Conservation (phyloP, 1,140 invertebrate genomes). For the Polyergus mexicanus region DNA sequence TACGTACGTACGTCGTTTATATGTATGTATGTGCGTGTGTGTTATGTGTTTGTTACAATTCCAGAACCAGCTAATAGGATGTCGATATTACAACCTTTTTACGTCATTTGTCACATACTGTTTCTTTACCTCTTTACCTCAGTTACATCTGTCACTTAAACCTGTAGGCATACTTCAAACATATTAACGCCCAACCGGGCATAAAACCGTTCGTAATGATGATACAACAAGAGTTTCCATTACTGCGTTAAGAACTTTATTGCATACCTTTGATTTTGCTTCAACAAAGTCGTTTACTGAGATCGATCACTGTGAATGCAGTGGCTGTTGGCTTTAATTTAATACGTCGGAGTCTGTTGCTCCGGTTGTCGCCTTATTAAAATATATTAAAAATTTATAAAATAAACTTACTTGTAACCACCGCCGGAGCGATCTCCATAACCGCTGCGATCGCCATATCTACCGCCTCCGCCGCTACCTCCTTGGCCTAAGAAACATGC, state of each 20-base stretch:
- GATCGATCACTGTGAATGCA: conserved; percentile 45
- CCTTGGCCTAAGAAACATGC: conserved; percentile 65
- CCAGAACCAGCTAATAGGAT: conserved; percentile 66
- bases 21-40: conserved; percentile 3
- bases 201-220: conserved; percentile 79
- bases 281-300: conserved; percentile 64
- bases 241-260: conserved; percentile 73
- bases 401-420: conserved; percentile 84
- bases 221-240: conserved; percentile 76
- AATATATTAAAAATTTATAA: conserved; percentile 52
- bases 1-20: conserved; percentile 7
- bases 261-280: conserved; percentile 77
- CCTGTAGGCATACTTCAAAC: conserved; percentile 87
- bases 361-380: conserved; percentile 69
- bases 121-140: conserved; percentile 82
- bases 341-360: conserved; percentile 38
- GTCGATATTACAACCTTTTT: conserved; percentile 80
- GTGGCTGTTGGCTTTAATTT: conserved; percentile 54
- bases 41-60: conserved; percentile 32
- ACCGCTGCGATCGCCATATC: conserved; percentile 87
- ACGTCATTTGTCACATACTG: conserved; percentile 86
- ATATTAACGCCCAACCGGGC: conserved; percentile 84
- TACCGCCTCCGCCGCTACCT: conserved; percentile 80
- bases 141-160: conserved; percentile 86
- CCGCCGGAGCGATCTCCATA: conserved; percentile 85